Percentiles rank a stretch among this genome's conserved stretches.
Conservation (phyloP, 2,113 vertebrate genomes). For the Cyanistes caeruleus region DNA sequence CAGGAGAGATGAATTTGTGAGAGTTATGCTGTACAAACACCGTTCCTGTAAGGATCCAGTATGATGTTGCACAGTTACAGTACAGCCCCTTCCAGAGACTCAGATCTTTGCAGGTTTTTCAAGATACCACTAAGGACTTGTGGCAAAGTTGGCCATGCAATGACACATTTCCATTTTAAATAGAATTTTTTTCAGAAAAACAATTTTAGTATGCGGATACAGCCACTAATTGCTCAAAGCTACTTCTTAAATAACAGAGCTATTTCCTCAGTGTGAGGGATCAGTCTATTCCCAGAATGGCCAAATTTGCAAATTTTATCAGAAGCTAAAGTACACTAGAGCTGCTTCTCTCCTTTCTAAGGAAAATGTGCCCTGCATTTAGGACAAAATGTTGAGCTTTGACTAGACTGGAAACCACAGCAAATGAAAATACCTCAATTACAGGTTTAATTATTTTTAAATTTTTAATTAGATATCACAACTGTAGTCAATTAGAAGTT, state of each 20-base stretch:
- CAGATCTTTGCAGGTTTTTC: neutral
- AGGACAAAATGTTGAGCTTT: neutral
- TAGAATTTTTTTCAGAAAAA: neutral
- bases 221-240: conserved; percentile 14
- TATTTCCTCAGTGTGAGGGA: neutral
- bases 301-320: neutral
- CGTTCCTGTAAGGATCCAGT: neutral
- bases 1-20: neutral
- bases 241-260: conserved; percentile 14
- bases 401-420: neutral
- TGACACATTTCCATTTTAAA: conserved; percentile 28
- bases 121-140: neutral
- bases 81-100: neutral
- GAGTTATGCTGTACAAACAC: neutral
- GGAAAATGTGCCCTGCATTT: neutral
- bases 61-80: neutral
- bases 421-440: neutral
- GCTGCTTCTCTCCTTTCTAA: neutral
- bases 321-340: neutral
- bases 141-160: neutral
- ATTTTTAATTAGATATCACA: neutral
- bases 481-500: neutral
- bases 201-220: neutral
- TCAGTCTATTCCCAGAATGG: neutral
- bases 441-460: neutral